Evolutionary conservation across 2,888 invertebrate species (phyloP).

Genomic region (Selenia dentaria): DNA sequence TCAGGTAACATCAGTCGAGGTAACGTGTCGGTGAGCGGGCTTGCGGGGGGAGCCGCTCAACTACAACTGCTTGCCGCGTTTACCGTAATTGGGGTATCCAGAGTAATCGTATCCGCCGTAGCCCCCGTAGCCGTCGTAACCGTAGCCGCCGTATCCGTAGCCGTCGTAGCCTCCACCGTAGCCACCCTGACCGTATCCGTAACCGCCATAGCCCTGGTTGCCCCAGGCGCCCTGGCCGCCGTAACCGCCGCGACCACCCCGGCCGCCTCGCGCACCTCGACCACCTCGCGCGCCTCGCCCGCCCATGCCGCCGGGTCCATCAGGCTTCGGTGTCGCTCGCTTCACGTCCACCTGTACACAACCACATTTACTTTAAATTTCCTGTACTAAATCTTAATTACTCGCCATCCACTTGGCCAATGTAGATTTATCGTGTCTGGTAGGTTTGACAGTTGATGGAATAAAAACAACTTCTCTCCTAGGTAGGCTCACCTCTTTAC

Average conservation of each 20-base stretch:
- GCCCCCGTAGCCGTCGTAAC: slow-evolving; percentile 90
- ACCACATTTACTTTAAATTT: no score
- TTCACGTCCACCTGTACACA: slow-evolving; percentile 93
- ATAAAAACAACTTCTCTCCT: no score
- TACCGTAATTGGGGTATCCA: slow-evolving; percentile 93
- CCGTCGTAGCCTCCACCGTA: slow-evolving; percentile 90
- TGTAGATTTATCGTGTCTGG: no score
- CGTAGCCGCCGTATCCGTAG: slow-evolving; percentile 89
- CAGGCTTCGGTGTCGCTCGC: slow-evolving; percentile 96
- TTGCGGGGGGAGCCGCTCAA: slow-evolving; percentile 60
- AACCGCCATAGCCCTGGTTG: slow-evolving; percentile 87
- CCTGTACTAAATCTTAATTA: no score
- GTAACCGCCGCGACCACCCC: slow-evolving; percentile 88
- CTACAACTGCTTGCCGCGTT: slow-evolving; percentile 84
- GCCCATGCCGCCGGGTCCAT: slow-evolving; percentile 88
- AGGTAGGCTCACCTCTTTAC: slow-evolving; percentile 90
- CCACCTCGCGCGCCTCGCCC: slow-evolving; percentile 87
- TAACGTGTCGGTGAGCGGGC: slow-evolving; percentile 82
- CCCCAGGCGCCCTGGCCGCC: slow-evolving; percentile 87
- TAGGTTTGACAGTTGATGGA: no score
- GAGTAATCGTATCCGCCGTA: slow-evolving; percentile 93
- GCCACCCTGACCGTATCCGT: slow-evolving; percentile 89
- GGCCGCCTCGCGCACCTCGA: slow-evolving; percentile 88
- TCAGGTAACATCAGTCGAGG: slow-evolving; percentile 85
- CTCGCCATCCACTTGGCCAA: no score